Percentiles rank a stretch among this genome's conserved stretches.
Conservation (phyloP, 2,888 invertebrate genomes). For the Mactromeris polynyma region DNA sequence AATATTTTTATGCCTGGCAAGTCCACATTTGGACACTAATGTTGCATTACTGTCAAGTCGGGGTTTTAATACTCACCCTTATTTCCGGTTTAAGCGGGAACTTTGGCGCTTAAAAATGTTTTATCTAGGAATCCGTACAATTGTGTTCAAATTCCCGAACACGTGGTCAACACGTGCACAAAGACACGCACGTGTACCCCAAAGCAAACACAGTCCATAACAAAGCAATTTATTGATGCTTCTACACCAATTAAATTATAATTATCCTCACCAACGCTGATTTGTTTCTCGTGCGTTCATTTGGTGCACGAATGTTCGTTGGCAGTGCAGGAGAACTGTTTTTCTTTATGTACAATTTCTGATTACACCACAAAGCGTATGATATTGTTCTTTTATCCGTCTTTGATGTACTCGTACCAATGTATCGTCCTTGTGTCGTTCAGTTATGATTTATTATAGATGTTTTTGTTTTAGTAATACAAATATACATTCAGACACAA, state of each 20-base stretch:
- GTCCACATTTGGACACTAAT: background rate
- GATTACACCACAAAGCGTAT: too few species aligned
- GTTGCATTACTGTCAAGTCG: background rate
- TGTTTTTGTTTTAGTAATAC: too few species aligned
- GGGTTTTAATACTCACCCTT: background rate
- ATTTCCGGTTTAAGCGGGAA: background rate
- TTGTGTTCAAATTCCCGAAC: background rate
- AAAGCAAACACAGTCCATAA: slow-evolving; percentile 5
- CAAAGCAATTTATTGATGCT: slow-evolving; percentile 20
- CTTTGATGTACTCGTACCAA: too few species aligned
- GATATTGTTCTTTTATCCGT: too few species aligned
- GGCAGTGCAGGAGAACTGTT: too few species aligned
- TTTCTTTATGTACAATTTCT: too few species aligned
- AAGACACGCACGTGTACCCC: background rate
- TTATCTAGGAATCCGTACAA: background rate
- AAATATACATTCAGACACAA: too few species aligned
- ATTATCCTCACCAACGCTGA: background rate
- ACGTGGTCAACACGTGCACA: slow-evolving; percentile 4
- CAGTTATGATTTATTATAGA: too few species aligned
- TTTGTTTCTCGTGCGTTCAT: background rate
- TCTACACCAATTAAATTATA: slow-evolving; percentile 18
- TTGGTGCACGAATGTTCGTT: background rate
- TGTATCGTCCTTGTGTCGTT: too few species aligned
- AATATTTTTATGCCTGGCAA: background rate
- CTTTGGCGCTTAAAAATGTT: background rate